phyloP scores from a whole-genome alignment of 2,113 vertebrate genomes.

The Amblyornis subalaris region DNA sequence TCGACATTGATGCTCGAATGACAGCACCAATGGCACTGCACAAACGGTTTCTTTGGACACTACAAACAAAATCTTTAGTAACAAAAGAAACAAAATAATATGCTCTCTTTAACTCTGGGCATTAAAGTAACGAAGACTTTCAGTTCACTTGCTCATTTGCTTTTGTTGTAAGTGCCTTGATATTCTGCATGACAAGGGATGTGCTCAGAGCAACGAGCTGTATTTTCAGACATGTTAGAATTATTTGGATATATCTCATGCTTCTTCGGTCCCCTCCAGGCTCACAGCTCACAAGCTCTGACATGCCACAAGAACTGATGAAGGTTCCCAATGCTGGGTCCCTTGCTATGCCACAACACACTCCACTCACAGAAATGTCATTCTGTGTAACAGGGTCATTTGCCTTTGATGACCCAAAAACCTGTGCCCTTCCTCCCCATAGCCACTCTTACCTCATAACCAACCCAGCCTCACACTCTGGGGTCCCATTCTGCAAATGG shows the following conservation, averaged over 20 bases:
- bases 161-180: background rate
- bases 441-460: background rate
- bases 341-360: background rate
- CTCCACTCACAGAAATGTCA: background rate
- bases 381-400: background rate
- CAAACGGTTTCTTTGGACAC: background rate
- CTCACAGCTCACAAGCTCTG: background rate
- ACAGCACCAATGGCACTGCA: background rate
- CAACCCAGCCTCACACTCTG: background rate
- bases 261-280: background rate
- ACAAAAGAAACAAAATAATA: background rate
- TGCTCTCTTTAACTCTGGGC: background rate
- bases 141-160: background rate
- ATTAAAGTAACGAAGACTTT: background rate
- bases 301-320: background rate
- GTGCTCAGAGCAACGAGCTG: background rate
- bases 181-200: background rate
- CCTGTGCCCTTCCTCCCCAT: background rate
- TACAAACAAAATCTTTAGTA: background rate
- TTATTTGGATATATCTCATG: background rate
- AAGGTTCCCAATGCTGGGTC: background rate
- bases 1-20: no score
- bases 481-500: background rate
- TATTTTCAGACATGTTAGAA: background rate
- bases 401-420: background rate